phyloP scores from a whole-genome alignment of 1,140 invertebrate species.

The Diachasma alloeum region DNA sequence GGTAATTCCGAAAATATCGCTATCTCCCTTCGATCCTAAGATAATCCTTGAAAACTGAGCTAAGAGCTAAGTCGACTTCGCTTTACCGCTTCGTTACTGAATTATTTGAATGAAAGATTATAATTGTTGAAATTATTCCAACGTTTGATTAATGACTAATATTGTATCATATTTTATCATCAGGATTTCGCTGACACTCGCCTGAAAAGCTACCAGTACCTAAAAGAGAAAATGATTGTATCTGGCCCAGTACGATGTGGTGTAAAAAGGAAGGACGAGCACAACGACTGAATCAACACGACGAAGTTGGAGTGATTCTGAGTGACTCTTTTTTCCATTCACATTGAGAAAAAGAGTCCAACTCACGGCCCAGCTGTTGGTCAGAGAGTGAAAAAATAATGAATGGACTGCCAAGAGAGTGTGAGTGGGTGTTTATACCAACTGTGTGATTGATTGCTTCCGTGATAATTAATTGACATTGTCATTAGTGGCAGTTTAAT shows the following conservation, averaged over 20 bases:
- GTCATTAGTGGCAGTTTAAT: neutral
- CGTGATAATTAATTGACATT: neutral
- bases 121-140: neutral
- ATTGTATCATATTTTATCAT: constrained; percentile 35
- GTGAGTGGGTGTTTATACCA: neutral
- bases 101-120: no score
- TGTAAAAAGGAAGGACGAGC: constrained; percentile 48
- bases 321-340: neutral
- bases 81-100: no score
- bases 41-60: no score
- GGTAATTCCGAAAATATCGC: no score
- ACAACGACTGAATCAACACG: constrained; percentile 42
- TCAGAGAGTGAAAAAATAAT: neutral
- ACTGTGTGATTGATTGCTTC: neutral
- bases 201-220: constrained; percentile 66
- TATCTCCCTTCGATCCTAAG: no score
- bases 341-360: neutral
- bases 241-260: constrained; percentile 43
- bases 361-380: neutral
- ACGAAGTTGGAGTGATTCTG: neutral
- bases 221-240: constrained; percentile 68
- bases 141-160: neutral
- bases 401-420: neutral
- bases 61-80: no score
- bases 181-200: constrained; percentile 69